These are phyloP conservation scores for Fregata magnificens DNA, from an alignment of 2,113 vertebrate genomes.

Conservation along the genomic window DNA sequence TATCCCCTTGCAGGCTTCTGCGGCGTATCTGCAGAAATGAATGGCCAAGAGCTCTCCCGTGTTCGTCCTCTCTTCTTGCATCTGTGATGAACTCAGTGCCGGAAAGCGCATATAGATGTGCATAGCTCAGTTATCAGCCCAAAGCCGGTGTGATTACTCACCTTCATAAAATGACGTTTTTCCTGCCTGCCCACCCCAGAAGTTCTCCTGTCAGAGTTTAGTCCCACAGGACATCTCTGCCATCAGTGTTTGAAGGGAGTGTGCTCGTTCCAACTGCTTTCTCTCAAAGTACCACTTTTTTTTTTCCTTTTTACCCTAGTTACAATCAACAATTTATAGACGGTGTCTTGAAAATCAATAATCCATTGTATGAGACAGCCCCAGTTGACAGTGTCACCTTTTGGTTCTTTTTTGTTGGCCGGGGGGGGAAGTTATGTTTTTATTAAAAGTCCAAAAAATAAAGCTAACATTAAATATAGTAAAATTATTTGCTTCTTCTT, in stretches of 20 bases:
- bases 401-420: background rate
- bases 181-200: background rate
- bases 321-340: background rate
- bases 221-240: background rate
- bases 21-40: background rate
- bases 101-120: fast-evolving
- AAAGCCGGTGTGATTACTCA: background rate
- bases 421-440: background rate
- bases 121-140: background rate
- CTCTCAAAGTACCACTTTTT: background rate
- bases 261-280: fast-evolving
- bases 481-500: background rate
- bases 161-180: background rate
- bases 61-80: background rate
- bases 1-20: background rate
- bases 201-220: background rate
- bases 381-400: fast-evolving
- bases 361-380: background rate
- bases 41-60: fast-evolving
- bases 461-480: background rate
- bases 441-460: background rate
- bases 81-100: background rate
- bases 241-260: background rate
- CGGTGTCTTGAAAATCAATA: background rate
- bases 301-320: background rate